Evolutionary conservation across 2,888 invertebrate species (phyloP).

Genomic region (Ophioninae sp.): DNA sequence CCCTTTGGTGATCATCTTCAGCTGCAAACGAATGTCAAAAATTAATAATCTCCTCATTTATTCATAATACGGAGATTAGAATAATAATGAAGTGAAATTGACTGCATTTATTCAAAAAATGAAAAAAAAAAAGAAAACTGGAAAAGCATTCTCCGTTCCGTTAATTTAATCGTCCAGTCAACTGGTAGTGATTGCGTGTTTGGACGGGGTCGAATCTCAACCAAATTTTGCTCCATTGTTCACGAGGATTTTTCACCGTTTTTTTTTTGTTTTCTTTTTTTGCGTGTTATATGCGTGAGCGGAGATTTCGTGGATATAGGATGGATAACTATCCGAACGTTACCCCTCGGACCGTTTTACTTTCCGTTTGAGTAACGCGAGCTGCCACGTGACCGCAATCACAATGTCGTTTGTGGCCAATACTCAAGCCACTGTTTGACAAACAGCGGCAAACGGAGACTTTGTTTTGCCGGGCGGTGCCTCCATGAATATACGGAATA

Average conservation of each 20-base stretch:
- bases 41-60: neutral
- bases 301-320: neutral
- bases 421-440: slow-evolving; percentile 78
- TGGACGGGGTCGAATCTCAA: neutral
- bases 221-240: neutral
- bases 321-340: slow-evolving; percentile 45
- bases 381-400: slow-evolving; percentile 80
- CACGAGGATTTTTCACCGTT: neutral
- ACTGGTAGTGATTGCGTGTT: neutral
- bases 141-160: neutral
- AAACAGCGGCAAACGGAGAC: slow-evolving; percentile 66
- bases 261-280: neutral
- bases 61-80: neutral
- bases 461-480: slow-evolving; percentile 23
- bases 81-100: neutral
- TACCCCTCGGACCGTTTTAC: slow-evolving; percentile 73
- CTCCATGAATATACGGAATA: neutral
- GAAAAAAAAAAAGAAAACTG: neutral
- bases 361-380: slow-evolving; percentile 76
- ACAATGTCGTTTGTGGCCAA: slow-evolving; percentile 76
- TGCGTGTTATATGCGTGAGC: neutral
- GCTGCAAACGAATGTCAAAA: neutral
- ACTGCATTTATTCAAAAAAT: neutral
- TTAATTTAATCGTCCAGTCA: neutral
- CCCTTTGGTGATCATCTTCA: neutral